These are phyloP conservation scores for Thrips palmi DNA, from an alignment of 1,140 invertebrate genomes.

Conservation along the genomic window DNA sequence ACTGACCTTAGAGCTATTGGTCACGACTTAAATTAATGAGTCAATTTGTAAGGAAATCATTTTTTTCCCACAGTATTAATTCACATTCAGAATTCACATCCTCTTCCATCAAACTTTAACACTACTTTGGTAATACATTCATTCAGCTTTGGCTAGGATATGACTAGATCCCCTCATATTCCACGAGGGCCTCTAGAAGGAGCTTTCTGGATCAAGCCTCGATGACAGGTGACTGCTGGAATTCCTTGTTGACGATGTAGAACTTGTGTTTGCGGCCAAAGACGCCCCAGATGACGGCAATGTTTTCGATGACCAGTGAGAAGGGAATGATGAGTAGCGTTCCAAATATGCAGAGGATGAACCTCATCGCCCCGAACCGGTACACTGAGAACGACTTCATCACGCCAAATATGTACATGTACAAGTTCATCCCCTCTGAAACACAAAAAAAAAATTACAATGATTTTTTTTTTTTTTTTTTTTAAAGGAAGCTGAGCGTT, in stretches of 20 bases:
- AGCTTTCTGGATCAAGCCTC: slow-evolving; percentile 21
- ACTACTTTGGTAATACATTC: no score
- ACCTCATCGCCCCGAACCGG: slow-evolving; percentile 61
- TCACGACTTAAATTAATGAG: no score
- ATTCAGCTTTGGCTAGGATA: no score
- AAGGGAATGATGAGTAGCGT: slow-evolving; percentile 79
- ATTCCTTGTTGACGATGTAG: slow-evolving; percentile 85
- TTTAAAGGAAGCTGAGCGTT: no score
- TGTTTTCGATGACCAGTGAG: slow-evolving; percentile 83
- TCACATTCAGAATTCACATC: no score
- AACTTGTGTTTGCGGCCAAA: slow-evolving; percentile 87
- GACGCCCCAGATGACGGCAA: slow-evolving; percentile 82
- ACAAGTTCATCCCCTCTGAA: slow-evolving; percentile 83
- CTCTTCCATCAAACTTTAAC: no score
- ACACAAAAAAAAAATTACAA: no score
- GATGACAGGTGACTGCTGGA: slow-evolving; percentile 37
- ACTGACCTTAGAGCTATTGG: no score
- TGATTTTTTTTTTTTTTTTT: no score
- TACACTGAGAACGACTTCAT: slow-evolving; percentile 85
- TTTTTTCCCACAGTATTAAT: no score
- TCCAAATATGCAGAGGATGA: slow-evolving; percentile 60
- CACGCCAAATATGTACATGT: slow-evolving; percentile 92
- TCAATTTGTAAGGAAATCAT: no score
- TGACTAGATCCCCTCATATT: not conserved
- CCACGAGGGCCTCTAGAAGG: slow-evolving; percentile 10